Percentiles rank a stretch among this genome's conserved stretches.
Conservation (phyloP, 2,113 vertebrate genomes). For the Cricetomys ansorgei region DNA sequence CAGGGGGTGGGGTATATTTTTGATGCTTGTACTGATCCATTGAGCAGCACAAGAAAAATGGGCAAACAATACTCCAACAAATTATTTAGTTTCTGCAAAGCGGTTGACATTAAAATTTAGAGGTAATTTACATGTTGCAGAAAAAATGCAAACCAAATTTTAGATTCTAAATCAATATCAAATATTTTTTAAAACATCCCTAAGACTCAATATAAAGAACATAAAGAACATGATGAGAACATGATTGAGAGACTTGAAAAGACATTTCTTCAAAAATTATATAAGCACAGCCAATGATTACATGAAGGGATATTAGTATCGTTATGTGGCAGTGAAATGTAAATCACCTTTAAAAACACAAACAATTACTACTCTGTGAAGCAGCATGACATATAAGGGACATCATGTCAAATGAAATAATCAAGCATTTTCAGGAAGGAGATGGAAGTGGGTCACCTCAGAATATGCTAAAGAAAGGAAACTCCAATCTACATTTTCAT, state of each 20-base stretch:
- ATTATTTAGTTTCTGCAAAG: background rate
- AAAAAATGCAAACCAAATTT: background rate
- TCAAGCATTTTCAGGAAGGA: background rate
- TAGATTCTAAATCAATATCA: background rate
- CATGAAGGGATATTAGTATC: background rate
- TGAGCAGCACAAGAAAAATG: background rate
- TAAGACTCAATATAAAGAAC: background rate
- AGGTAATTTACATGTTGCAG: background rate
- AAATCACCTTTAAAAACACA: background rate
- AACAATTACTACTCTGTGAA: background rate
- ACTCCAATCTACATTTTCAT: background rate
- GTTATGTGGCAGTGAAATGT: too few species aligned
- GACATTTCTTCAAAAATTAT: background rate
- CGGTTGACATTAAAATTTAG: background rate
- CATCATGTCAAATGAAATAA: background rate
- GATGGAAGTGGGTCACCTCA: background rate
- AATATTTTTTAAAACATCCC: background rate
- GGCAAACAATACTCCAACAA: too few species aligned
- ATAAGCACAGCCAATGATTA: background rate
- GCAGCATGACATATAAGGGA: background rate
- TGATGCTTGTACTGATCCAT: background rate
- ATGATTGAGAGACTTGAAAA: background rate
- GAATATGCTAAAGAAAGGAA: background rate
- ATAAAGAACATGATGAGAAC: background rate
- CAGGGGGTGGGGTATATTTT: background rate